phyloP scores from a whole-genome alignment of 2,113 vertebrate genomes.

The Psettodes erumei region DNA sequence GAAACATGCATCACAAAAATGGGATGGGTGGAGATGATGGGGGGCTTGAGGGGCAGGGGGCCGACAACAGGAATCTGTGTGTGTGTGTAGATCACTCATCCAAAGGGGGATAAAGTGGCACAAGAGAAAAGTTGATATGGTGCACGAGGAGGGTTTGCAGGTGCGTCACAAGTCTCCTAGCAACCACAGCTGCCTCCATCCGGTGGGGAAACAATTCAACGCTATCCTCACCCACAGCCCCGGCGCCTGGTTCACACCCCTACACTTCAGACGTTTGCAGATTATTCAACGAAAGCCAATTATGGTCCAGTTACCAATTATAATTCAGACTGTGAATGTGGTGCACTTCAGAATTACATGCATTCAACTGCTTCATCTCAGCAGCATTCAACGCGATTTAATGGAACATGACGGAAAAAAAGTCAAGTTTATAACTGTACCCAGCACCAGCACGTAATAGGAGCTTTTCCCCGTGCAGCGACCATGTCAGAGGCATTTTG shows the following conservation, averaged over 20 bases:
- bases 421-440: neutral
- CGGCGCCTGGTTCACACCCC: neutral
- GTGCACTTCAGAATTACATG: neutral
- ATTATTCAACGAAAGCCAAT: neutral
- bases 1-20: slow-evolving; percentile 18
- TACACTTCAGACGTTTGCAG: neutral
- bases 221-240: slow-evolving; percentile 9
- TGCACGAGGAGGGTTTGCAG: neutral
- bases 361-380: neutral
- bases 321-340: neutral
- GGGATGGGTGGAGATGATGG: too few relatives aligned
- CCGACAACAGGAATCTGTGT: too few relatives aligned
- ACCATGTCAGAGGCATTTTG: neutral
- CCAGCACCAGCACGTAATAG: neutral
- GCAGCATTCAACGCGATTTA: neutral
- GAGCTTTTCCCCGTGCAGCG: neutral
- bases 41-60: neutral
- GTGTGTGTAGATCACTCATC: neutral
- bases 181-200: slow-evolving; percentile 19
- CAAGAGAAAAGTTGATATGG: neutral
- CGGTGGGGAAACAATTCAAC: neutral
- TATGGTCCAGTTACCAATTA: too few relatives aligned
- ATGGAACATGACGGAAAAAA: neutral
- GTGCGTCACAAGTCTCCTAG: slow-evolving; percentile 6
- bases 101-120: neutral